Percentiles rank a stretch among this genome's conserved stretches.
These are phyloP conservation scores for Calliopum simillimum DNA, from an alignment of 2,888 invertebrate genomes.

Conservation along the genomic window DNA sequence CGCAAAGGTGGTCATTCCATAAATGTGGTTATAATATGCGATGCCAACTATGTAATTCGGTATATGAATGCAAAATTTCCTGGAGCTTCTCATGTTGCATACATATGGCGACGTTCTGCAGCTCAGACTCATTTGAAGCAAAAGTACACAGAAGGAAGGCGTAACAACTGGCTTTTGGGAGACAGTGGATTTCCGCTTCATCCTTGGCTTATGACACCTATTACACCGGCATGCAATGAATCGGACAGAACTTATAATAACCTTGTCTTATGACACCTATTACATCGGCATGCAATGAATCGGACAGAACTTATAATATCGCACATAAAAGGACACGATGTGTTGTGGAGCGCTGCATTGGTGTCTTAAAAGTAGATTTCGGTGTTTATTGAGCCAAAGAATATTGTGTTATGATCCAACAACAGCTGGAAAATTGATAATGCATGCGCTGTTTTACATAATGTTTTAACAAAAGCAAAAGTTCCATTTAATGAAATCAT, in stretches of 20 bases:
- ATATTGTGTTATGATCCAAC: neutral
- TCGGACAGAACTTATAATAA: neutral
- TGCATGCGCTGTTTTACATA: conserved; percentile 27
- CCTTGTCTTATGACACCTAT: no score
- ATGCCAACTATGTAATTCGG: neutral
- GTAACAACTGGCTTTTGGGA: no score
- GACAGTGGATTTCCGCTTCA: no score
- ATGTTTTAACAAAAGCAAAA: conserved; percentile 21
- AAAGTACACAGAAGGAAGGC: no score
- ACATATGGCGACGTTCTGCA: conserved; percentile 30
- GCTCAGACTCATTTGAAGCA: conserved; percentile 5
- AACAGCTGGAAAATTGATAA: conserved; percentile 12
- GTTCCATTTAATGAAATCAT: neutral
- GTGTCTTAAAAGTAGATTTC: neutral
- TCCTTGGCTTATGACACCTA: no score
- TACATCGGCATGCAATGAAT: no score
- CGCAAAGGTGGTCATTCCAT: conserved; percentile 33
- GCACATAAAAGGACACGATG: conserved; percentile 10
- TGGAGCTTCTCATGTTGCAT: conserved; percentile 18
- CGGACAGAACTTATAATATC: neutral
- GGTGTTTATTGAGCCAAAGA: neutral
- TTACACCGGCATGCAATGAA: no score
- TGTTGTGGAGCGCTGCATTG: conserved; percentile 13
- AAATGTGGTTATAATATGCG: conserved; percentile 10
- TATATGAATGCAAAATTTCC: neutral